Evolutionary conservation across 2,888 invertebrate species (phyloP).

Genomic region (Andrena dorsata): DNA sequence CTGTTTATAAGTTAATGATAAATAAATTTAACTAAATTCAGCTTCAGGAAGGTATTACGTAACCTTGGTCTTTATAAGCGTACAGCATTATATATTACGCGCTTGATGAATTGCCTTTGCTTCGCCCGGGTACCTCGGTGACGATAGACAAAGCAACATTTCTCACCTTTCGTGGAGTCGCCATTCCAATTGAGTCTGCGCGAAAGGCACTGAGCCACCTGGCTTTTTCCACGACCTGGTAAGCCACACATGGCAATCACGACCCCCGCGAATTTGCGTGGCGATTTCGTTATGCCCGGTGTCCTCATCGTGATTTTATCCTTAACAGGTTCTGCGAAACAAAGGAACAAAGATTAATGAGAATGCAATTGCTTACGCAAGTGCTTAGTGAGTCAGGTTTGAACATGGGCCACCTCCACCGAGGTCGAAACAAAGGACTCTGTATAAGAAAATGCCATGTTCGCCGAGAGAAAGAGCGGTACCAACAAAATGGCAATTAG

Average conservation of each 20-base stretch:
- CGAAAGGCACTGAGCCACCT: slow-evolving; percentile 94
- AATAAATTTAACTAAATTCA: neutral
- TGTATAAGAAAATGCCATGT: neutral
- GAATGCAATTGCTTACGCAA: neutral
- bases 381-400: neutral
- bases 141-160: slow-evolving; percentile 4
- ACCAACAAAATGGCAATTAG: neutral
- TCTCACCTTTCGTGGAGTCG: slow-evolving; percentile 91
- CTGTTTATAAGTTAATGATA: neutral
- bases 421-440: neutral
- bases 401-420: neutral
- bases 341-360: slow-evolving; percentile 14
- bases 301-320: slow-evolving; percentile 85
- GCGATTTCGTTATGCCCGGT: slow-evolving; percentile 84
- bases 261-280: slow-evolving; percentile 88
- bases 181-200: slow-evolving; percentile 97
- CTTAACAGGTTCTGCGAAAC: slow-evolving; percentile 85
- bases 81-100: too few relatives aligned
- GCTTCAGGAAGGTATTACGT: neutral
- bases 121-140: neutral
- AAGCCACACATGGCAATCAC: slow-evolving; percentile 96
- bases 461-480: neutral
- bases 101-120: neutral
- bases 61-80: neutral
- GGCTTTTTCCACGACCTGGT: slow-evolving; percentile 97